These are phyloP conservation scores for Chaetodon trifascialis DNA, from an alignment of 2,113 vertebrate species.

Conservation along the genomic window DNA sequence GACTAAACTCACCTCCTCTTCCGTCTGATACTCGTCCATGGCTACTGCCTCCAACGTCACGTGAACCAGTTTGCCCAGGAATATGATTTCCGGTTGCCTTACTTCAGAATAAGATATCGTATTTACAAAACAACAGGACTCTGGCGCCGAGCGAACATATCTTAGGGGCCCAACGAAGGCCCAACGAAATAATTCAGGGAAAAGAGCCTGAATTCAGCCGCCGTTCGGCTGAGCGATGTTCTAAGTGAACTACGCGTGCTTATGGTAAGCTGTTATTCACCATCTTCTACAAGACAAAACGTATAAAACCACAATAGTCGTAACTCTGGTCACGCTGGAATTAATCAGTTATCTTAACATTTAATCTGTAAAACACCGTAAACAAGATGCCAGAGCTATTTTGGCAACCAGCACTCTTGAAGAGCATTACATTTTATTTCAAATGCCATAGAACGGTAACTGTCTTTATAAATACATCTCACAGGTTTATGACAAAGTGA, in stretches of 20 bases:
- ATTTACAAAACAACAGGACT: not conserved
- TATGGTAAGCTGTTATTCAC: not conserved
- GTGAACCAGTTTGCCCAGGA: too few species aligned
- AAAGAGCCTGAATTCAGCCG: not conserved
- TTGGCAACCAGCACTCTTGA: too few species aligned
- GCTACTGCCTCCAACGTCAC: not conserved
- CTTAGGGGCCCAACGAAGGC: too few species aligned
- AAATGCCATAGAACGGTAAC: not conserved
- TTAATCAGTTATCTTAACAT: too few species aligned
- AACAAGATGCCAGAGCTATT: too few species aligned
- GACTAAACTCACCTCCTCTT: slow-evolving; percentile 58
- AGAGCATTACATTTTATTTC: too few species aligned
- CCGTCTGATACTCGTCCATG: slow-evolving; percentile 61
- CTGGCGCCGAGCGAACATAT: too few species aligned
- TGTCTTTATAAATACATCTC: not conserved
- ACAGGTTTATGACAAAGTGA: too few species aligned
- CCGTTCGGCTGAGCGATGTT: not conserved
- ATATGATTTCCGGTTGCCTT: slow-evolving; percentile 22
- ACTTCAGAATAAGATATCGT: slow-evolving; percentile 36
- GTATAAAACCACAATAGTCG: too few species aligned
- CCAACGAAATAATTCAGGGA: too few species aligned
- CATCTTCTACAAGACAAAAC: not conserved
- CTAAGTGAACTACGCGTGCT: not conserved
- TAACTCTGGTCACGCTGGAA: too few species aligned
- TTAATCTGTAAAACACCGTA: too few species aligned